phyloP scores from a whole-genome alignment of 1,140 invertebrate genomes.

The Cepaea nemoralis region DNA sequence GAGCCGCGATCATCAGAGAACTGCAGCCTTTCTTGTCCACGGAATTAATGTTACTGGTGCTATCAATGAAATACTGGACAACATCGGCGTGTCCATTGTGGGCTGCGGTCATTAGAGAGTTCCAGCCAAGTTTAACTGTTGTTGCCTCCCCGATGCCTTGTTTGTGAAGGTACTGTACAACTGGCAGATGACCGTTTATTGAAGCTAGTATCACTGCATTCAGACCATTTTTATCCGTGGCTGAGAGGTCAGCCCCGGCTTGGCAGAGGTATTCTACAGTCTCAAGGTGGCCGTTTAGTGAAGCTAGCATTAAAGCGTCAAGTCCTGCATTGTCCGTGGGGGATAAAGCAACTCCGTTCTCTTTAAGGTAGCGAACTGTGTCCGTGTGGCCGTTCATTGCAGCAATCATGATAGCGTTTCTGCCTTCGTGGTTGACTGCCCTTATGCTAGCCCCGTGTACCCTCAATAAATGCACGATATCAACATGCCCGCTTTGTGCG shows the following conservation, averaged over 20 bases:
- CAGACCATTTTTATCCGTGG: background rate
- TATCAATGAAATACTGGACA: background rate
- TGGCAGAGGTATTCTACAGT: background rate
- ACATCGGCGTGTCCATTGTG: background rate
- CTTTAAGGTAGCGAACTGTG: background rate
- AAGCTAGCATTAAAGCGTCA: background rate
- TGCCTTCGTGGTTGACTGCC: background rate
- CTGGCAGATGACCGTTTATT: background rate
- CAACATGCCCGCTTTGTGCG: background rate
- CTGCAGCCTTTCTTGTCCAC: background rate
- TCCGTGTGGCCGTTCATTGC: background rate
- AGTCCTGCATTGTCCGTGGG: background rate
- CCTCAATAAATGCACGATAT: background rate
- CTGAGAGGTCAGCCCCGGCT: background rate
- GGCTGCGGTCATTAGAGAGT: background rate
- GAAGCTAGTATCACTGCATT: background rate
- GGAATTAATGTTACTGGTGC: background rate
- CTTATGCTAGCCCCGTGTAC: background rate
- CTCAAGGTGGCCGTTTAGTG: background rate
- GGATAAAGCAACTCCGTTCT: background rate
- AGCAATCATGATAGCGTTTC: slow-evolving; percentile 1
- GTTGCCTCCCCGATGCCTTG: background rate
- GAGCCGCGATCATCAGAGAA: background rate
- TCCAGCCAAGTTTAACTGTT: background rate
- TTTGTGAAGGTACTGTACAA: background rate